These are phyloP conservation scores for Brachyhypopomus gauderio DNA, from an alignment of 2,113 vertebrate species.

Conservation along the genomic window DNA sequence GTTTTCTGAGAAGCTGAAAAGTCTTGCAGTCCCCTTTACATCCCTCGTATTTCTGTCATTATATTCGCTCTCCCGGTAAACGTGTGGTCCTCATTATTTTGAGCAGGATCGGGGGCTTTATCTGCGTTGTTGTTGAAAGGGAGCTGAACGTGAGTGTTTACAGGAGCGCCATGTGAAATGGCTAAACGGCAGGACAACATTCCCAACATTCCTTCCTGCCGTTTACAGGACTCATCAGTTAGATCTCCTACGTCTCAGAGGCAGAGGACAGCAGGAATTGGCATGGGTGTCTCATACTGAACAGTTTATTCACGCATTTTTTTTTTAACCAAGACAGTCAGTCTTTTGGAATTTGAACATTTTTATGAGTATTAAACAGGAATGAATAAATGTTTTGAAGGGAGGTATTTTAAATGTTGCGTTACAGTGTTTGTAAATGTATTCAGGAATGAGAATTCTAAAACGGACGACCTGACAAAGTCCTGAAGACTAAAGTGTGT, in stretches of 20 bases:
- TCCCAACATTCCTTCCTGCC: slow-evolving; percentile 45
- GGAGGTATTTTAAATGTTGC: neutral
- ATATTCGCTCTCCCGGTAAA: neutral
- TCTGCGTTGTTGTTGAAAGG: slow-evolving; percentile 1
- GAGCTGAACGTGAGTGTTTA: slow-evolving; percentile 28
- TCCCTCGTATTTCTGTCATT: neutral
- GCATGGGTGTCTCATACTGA: slow-evolving; percentile 18
- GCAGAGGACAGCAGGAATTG: neutral
- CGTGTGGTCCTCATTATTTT: neutral
- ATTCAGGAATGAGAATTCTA: neutral
- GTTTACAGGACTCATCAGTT: slow-evolving; percentile 11
- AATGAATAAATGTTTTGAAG: slow-evolving; percentile 1
- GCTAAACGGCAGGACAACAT: slow-evolving; percentile 32
- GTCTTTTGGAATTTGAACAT: neutral
- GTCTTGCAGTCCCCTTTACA: neutral
- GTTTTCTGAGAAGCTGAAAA: too few relatives aligned
- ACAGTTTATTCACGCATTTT: neutral
- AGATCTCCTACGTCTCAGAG: neutral
- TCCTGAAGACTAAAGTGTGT: too few relatives aligned
- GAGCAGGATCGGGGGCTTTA: slow-evolving; percentile 11
- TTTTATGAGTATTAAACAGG: neutral
- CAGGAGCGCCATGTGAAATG: slow-evolving; percentile 15
- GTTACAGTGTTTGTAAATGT: neutral
- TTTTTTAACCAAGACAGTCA: neutral
- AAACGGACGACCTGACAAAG: neutral